Evolutionary conservation across 2,797 vertebrate species (phyloP).

Genomic region (Thripadectes ignobilis): DNA sequence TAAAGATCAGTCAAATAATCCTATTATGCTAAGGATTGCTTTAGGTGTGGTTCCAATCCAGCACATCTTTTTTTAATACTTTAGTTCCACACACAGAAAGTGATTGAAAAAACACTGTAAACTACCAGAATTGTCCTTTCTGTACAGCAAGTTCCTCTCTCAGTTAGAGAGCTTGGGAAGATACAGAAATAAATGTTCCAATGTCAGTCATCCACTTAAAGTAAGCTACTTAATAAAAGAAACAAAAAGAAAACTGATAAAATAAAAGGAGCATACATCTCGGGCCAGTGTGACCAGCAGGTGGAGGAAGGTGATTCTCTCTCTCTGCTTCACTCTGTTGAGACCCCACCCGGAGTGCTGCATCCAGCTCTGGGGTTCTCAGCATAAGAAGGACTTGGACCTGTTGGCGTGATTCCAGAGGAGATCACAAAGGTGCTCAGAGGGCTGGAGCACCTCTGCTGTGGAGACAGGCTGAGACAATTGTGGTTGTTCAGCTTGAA

Average conservation of each 20-base stretch:
- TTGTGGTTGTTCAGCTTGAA: neutral
- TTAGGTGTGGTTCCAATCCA: neutral
- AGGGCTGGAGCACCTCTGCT: neutral
- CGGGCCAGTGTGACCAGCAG: neutral
- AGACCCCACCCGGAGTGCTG: neutral
- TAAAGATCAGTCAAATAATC: slow-evolving; percentile 11
- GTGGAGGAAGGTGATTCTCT: neutral
- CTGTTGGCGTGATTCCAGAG: neutral
- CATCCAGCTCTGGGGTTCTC: neutral
- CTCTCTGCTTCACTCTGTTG: neutral
- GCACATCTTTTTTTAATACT: neutral
- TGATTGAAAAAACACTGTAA: neutral
- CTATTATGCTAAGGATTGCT: neutral
- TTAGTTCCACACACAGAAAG: neutral
- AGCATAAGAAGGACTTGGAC: neutral
- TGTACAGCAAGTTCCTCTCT: neutral
- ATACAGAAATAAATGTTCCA: neutral
- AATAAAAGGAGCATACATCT: neutral
- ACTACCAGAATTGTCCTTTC: neutral
- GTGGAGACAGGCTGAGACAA: neutral
- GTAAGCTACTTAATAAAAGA: neutral
- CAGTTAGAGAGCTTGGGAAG: neutral
- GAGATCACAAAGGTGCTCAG: neutral
- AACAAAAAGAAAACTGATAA: neutral
- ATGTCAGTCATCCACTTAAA: neutral